Conservation (phyloP, 2,797 vertebrate genomes). For the Eurystomus glaucurus region DNA sequence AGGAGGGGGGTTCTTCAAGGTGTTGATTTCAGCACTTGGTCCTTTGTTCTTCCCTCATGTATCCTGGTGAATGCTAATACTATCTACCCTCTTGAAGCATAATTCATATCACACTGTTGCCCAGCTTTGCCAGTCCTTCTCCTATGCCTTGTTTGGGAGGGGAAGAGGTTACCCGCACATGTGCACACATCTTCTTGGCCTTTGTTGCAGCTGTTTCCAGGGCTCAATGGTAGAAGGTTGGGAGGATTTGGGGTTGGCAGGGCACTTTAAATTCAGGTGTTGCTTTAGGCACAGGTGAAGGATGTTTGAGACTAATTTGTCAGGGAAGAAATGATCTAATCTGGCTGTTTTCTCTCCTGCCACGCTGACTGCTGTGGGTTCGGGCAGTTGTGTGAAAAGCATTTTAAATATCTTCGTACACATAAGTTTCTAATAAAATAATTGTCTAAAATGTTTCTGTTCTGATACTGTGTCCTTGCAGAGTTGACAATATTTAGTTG, state of each 20-base stretch:
- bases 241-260: background rate
- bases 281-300: background rate
- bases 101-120: rapidly evolving
- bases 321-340: background rate
- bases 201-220: background rate
- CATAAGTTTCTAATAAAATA: background rate
- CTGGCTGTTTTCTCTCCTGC: background rate
- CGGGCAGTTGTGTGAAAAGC: background rate
- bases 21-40: background rate
- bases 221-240: no score
- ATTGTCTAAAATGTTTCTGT: background rate
- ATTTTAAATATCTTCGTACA: background rate
- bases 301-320: background rate
- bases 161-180: background rate
- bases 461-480: background rate
- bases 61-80: background rate
- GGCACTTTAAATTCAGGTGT: background rate
- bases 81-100: background rate
- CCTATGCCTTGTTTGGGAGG: rapidly evolving
- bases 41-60: background rate
- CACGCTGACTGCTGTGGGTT: background rate
- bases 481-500: background rate
- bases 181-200: background rate
- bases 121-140: background rate
- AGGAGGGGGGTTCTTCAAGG: background rate